A percentile compares a stretch with the other conserved stretches of the same genome.
Evolutionary conservation across 92 coral and sea anemone species (phyloP).

Genomic region (Palythoa caribaeorum): DNA sequence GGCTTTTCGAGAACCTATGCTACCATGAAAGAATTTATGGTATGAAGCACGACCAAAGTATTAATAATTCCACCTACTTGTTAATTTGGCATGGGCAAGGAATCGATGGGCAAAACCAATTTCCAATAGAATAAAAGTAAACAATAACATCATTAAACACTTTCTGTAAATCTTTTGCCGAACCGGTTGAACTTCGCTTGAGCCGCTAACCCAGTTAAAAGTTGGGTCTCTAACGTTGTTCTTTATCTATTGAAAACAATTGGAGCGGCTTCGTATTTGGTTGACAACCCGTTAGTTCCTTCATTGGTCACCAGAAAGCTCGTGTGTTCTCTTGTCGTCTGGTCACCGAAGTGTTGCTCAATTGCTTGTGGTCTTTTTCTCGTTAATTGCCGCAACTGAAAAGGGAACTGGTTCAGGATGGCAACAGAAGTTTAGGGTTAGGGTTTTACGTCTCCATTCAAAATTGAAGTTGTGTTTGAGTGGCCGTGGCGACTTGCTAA

Average conservation of each 20-base stretch:
- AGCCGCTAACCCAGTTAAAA: not conserved
- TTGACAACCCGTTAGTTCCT: not conserved
- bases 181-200: not conserved
- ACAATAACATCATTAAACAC: not conserved
- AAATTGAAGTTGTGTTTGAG: too few species aligned
- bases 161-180: not conserved
- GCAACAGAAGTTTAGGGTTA: too few species aligned
- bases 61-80: not conserved
- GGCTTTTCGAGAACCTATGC: not conserved
- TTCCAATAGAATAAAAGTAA: not conserved
- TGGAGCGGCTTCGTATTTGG: not conserved
- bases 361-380: not conserved
- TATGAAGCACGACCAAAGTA: not conserved
- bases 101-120: not conserved
- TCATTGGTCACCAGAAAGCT: conserved; percentile 4
- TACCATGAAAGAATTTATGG: not conserved
- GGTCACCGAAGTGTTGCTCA: not conserved
- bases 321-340: conserved; percentile 1
- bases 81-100: not conserved
- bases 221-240: not conserved
- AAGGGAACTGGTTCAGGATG: too few species aligned
- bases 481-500: too few species aligned
- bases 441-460: too few species aligned
- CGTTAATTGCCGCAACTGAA: not conserved
- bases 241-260: not conserved